Evolutionary conservation across 2,797 vertebrate genomes (phyloP).

Genomic region (Amblyopsis hoosieri): DNA sequence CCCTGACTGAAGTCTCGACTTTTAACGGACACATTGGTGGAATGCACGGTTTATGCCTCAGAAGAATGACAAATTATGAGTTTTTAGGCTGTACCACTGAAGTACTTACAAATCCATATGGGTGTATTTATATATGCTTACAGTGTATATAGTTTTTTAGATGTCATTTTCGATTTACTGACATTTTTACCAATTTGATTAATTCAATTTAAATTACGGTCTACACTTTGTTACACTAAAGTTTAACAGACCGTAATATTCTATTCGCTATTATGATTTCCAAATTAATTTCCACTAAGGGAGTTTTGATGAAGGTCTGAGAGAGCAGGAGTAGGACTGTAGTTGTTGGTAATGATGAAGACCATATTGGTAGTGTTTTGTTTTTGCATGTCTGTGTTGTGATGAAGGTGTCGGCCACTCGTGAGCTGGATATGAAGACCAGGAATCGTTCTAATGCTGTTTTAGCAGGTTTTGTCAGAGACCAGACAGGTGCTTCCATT

Average conservation of each 20-base stretch:
- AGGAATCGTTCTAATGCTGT: conserved; percentile 44
- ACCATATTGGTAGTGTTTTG: conserved; percentile 9
- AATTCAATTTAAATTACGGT: conserved; percentile 25
- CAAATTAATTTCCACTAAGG: conserved; percentile 20
- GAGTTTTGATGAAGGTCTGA: conserved; percentile 54
- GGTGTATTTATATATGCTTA: conserved; percentile 75
- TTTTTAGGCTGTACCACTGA: conserved; percentile 50
- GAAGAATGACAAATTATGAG: conserved; percentile 43
- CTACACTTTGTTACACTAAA: conserved; percentile 41
- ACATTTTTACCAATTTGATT: conserved; percentile 37
- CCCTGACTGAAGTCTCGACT: conserved; percentile 62
- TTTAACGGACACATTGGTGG: conserved; percentile 69
- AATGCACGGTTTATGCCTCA: conserved; percentile 75
- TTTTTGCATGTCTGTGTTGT: conserved; percentile 32
- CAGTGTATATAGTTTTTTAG: conserved; percentile 63
- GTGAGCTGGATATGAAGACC: conserved; percentile 50
- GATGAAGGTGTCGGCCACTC: conserved; percentile 44
- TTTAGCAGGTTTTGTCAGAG: conserved; percentile 27
- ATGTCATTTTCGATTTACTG: conserved; percentile 47
- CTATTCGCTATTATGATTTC: conserved; percentile 10
- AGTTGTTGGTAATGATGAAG: not conserved
- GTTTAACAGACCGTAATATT: conserved; percentile 40
- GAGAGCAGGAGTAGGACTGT: conserved; percentile 17
- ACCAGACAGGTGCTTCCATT: conserved; percentile 25
- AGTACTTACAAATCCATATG: conserved; percentile 51